phyloP scores from a whole-genome alignment of 2,113 vertebrate species.

The Pagrus major region DNA sequence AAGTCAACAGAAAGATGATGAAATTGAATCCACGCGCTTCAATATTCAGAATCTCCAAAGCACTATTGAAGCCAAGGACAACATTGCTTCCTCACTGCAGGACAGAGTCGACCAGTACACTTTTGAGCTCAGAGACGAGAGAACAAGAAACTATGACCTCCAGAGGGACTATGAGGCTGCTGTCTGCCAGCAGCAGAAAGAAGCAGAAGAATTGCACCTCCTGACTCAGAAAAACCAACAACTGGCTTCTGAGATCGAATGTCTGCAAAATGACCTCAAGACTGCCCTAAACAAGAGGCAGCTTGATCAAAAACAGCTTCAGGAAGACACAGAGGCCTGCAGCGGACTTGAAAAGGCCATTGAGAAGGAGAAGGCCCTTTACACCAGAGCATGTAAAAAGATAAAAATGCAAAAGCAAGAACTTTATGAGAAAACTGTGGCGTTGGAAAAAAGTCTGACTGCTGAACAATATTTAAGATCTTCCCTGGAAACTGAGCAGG shows the following conservation, averaged over 20 bases:
- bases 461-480: not conserved
- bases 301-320: not conserved
- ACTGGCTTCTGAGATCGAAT: not conserved
- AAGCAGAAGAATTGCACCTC: not conserved
- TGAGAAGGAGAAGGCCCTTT: not conserved
- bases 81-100: not conserved
- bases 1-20: not conserved
- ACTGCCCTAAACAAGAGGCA: not conserved
- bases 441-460: not conserved
- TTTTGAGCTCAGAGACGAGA: not conserved
- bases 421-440: not conserved
- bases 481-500: not conserved
- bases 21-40: not conserved
- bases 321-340: not conserved
- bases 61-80: not conserved
- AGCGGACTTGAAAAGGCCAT: not conserved
- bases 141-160: not conserved
- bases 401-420: not conserved
- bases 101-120: not conserved
- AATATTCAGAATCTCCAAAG: not conserved
- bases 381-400: not conserved
- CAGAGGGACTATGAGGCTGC: not conserved
- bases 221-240: conserved; percentile 1
- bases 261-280: not conserved
- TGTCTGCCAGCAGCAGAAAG: not conserved